Percentiles rank a stretch among this genome's conserved stretches.
These are phyloP conservation scores for Haemorhous mexicanus DNA, from an alignment of 2,113 vertebrate genomes.

Conservation along the genomic window DNA sequence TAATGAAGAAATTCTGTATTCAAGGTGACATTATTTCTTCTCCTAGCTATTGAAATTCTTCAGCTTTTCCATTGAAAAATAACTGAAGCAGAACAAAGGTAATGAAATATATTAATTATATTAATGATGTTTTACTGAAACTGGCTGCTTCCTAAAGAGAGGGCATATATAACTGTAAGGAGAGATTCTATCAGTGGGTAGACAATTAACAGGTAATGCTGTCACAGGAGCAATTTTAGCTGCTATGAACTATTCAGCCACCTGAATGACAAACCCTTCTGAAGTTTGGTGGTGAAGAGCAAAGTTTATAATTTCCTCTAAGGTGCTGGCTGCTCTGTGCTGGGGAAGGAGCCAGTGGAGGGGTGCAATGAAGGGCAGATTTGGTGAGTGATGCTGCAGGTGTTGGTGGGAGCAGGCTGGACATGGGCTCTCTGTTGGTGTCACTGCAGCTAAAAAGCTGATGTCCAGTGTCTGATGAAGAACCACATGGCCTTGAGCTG, in stretches of 20 bases:
- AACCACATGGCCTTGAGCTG: neutral
- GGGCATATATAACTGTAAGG: constrained; percentile 28
- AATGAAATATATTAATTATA: constrained; percentile 81
- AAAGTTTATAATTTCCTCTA: neutral
- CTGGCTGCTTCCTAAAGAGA: constrained; percentile 65
- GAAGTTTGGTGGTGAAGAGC: neutral
- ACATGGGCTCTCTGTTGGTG: neutral
- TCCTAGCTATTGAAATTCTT: constrained; percentile 54
- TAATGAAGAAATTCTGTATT: constrained; percentile 57
- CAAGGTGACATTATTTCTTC: constrained; percentile 60
- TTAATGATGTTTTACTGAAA: constrained; percentile 76
- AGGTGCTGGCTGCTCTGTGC: neutral
- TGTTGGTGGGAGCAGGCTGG: neutral
- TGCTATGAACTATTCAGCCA: constrained; percentile 29
- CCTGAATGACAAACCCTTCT: neutral
- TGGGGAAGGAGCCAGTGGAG: neutral
- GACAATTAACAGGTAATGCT: constrained; percentile 44
- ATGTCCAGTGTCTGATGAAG: neutral
- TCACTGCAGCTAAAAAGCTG: neutral
- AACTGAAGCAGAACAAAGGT: constrained; percentile 73
- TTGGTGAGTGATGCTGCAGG: neutral
- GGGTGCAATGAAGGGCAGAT: neutral
- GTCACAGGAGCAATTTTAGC: constrained; percentile 49
- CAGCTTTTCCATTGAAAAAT: constrained; percentile 59
- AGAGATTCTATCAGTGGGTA: constrained; percentile 40